phyloP scores from a whole-genome alignment of 2,888 invertebrate species.

The Chrysodeixis includens region DNA sequence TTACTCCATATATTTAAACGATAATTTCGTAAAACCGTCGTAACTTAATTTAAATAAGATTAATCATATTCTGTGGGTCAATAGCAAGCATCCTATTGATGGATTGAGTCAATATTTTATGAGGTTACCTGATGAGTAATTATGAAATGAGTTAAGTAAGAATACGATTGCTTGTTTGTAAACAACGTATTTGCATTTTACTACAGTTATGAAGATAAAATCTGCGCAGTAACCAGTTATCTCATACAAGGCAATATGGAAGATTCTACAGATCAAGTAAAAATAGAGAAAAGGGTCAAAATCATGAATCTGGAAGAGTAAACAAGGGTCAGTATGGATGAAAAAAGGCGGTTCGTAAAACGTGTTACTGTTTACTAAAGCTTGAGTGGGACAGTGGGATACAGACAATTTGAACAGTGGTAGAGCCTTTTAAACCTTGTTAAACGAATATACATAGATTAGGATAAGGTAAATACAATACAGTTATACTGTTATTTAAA shows the following conservation, averaged over 20 bases:
- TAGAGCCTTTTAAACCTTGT: not conserved
- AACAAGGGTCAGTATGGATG: not conserved
- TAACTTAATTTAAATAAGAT: conserved; percentile 11
- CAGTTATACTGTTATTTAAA: no score
- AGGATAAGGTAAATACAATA: no score
- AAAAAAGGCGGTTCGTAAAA: not conserved
- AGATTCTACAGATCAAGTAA: not conserved
- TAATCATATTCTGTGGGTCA: conserved; percentile 9
- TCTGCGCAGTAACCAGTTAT: not conserved
- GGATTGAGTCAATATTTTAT: conserved; percentile 8
- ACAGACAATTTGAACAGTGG: not conserved
- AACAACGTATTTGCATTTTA: conserved; percentile 7
- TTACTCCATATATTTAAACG: conserved; percentile 1
- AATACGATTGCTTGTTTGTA: not conserved
- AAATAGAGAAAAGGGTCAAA: not conserved
- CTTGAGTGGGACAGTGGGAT: not conserved
- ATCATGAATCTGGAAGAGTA: not conserved
- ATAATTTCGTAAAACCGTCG: conserved; percentile 6
- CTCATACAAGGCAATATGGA: not conserved
- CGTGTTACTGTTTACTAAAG: not conserved
- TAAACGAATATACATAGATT: no score
- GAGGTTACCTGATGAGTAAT: conserved; percentile 5
- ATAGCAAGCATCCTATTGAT: conserved; percentile 5
- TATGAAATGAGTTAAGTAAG: conserved; percentile 3
- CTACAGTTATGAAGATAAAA: not conserved